Percentiles rank a stretch among this genome's conserved stretches.
Conservation (phyloP, 2,888 invertebrate species). For the Ennomos erosarius region DNA sequence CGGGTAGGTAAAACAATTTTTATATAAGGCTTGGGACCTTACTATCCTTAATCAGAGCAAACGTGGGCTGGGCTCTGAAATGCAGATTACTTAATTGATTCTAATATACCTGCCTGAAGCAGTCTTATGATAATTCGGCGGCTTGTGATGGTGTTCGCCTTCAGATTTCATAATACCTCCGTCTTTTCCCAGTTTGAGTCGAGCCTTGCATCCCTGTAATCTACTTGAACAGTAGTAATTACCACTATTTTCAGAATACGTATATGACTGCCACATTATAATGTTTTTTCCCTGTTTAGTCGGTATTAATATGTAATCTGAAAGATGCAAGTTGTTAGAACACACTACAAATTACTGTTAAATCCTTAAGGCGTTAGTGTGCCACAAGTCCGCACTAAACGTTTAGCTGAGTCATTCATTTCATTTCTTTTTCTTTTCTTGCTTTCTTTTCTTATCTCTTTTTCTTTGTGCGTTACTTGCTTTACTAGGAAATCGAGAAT, state of each 20-base stretch:
- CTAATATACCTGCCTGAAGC: slow-evolving; percentile 14
- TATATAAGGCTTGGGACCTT: too few species aligned
- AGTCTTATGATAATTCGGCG: slow-evolving; percentile 13
- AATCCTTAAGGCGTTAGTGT: too few species aligned
- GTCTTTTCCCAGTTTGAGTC: slow-evolving; percentile 18
- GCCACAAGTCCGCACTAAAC: too few species aligned
- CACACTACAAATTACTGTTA: too few species aligned
- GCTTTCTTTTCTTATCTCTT: too few species aligned
- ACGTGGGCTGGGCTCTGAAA: too few species aligned
- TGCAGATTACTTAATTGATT: background rate
- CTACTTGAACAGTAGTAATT: slow-evolving; percentile 34
- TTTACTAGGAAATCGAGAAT: too few species aligned
- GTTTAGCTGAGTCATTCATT: too few species aligned
- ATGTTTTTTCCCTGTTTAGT: slow-evolving; percentile 12
- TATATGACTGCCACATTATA: slow-evolving; percentile 24
- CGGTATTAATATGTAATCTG: slow-evolving; percentile 23
- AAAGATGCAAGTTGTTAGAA: background rate
- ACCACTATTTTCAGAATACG: slow-evolving; percentile 18
- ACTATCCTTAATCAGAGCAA: too few species aligned
- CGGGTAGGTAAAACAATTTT: too few species aligned
- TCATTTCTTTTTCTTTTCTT: too few species aligned
- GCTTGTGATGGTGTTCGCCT: slow-evolving; percentile 14
- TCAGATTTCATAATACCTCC: slow-evolving; percentile 13
- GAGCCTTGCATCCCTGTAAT: slow-evolving; percentile 14
- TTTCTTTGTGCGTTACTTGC: too few species aligned